Conservation (phyloP, 2,113 vertebrate genomes). For the Xiphophorus couchianus region DNA sequence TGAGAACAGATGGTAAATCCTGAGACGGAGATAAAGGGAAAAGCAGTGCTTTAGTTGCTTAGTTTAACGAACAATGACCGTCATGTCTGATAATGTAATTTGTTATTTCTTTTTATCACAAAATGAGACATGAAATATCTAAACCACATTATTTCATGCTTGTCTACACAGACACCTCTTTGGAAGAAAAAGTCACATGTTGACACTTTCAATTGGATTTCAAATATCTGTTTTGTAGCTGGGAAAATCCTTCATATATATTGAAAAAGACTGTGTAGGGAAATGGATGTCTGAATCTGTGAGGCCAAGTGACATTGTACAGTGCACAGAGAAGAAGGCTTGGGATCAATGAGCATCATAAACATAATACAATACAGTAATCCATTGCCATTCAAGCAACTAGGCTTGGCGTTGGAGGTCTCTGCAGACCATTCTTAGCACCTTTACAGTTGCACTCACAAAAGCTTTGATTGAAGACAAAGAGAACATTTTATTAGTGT, state of each 20-base stretch:
- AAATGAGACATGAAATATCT: constrained; percentile 59
- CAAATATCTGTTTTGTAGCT: constrained; percentile 62
- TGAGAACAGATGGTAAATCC: constrained; percentile 37
- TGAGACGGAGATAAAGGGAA: constrained; percentile 29
- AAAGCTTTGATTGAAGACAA: background rate
- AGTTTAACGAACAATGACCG: constrained; percentile 58
- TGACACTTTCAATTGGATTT: constrained; percentile 65
- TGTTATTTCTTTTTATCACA: constrained; percentile 40
- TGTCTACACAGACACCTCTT: constrained; percentile 58
- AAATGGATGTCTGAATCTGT: constrained; percentile 65
- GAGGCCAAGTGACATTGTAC: constrained; percentile 63
- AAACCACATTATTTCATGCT: constrained; percentile 75
- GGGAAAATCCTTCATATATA: constrained; percentile 42
- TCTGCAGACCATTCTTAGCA: constrained; percentile 25
- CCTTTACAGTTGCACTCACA: background rate
- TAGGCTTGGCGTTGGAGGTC: constrained; percentile 63
- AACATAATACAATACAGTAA: constrained; percentile 79
- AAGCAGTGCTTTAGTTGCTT: constrained; percentile 45
- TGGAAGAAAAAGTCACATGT: constrained; percentile 52
- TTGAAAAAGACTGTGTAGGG: constrained; percentile 46
- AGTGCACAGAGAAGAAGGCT: constrained; percentile 54
- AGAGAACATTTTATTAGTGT: background rate
- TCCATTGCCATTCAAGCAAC: constrained; percentile 76
- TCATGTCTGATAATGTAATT: constrained; percentile 66
- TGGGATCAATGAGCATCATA: constrained; percentile 77